Percentiles rank a stretch among this genome's conserved stretches.
These are phyloP conservation scores for Drosophila obscura DNA, from an alignment of 1,140 invertebrate species.

Conservation along the genomic window DNA sequence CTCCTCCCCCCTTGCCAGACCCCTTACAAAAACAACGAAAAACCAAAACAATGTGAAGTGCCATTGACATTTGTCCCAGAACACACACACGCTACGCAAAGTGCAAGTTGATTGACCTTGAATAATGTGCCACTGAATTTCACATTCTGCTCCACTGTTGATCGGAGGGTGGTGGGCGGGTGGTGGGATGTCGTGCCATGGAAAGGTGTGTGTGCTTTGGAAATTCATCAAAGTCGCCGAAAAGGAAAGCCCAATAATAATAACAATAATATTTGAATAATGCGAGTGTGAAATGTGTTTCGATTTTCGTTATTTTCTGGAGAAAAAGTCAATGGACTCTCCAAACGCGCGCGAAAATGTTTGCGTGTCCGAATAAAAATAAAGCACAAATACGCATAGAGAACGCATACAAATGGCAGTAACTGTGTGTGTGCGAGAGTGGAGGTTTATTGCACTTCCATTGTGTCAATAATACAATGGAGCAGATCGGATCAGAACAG, in stretches of 20 bases:
- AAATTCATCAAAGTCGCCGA: conserved; percentile 4
- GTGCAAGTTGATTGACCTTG: conserved; percentile 58
- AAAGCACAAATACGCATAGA: conserved; percentile 31
- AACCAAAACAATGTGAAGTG: conserved; percentile 49
- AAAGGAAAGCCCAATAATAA: conserved; percentile 35
- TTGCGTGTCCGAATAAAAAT: conserved; percentile 33
- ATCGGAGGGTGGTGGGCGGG: conserved; percentile 2
- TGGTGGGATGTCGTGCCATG: not conserved
- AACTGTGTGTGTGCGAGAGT: conserved; percentile 2
- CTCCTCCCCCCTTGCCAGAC: no score
- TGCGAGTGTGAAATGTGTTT: conserved; percentile 23
- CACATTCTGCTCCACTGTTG: conserved; percentile 16
- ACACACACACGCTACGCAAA: conserved; percentile 18
- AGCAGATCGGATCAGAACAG: conserved; percentile 2
- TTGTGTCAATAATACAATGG: conserved; percentile 44
- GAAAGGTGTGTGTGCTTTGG: conserved; percentile 20
- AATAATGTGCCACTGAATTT: conserved; percentile 6
- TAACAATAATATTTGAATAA: conserved; percentile 34
- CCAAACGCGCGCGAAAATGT: conserved; percentile 45
- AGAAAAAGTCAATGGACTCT: conserved; percentile 47
- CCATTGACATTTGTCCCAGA: conserved; percentile 51
- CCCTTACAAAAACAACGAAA: not conserved
- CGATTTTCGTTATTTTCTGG: conserved; percentile 4
- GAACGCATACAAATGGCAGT: conserved; percentile 5
- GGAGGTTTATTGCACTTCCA: conserved; percentile 49